Evolutionary conservation across 2,113 vertebrate species (phyloP).

Genomic region (Argyrosomus japonicus): DNA sequence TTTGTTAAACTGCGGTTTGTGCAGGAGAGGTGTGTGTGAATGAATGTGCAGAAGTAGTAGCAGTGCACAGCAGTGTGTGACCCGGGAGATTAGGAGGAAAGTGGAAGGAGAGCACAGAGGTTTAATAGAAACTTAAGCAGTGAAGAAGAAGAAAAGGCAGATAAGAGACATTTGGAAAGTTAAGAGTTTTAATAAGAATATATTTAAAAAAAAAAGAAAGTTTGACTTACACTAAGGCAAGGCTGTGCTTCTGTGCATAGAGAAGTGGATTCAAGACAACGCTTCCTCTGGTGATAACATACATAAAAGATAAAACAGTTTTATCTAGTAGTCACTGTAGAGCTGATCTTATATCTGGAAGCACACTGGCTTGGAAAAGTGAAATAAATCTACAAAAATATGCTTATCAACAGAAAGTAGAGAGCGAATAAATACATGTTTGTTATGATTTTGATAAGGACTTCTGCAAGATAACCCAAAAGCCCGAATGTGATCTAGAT

Average conservation of each 20-base stretch:
- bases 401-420: background rate
- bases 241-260: background rate
- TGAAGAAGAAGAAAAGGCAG: conserved; percentile 37
- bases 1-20: conserved; percentile 56
- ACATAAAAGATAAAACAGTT: background rate
- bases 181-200: conserved; percentile 53
- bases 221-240: background rate
- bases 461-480: background rate
- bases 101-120: conserved; percentile 63
- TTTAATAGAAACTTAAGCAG: conserved; percentile 73
- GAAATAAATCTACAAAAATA: background rate
- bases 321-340: background rate
- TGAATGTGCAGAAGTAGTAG: conserved; percentile 45
- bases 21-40: conserved; percentile 27
- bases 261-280: background rate
- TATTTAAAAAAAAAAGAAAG: conserved; percentile 19
- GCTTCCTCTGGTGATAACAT: background rate
- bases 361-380: background rate
- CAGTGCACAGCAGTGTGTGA: conserved; percentile 37
- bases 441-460: background rate
- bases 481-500: conserved; percentile 2
- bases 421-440: background rate
- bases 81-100: conserved; percentile 67
- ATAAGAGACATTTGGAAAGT: conserved; percentile 62
- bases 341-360: background rate